These are phyloP conservation scores for Calypte anna DNA, from an alignment of 2,113 vertebrate species.

Conservation along the genomic window DNA sequence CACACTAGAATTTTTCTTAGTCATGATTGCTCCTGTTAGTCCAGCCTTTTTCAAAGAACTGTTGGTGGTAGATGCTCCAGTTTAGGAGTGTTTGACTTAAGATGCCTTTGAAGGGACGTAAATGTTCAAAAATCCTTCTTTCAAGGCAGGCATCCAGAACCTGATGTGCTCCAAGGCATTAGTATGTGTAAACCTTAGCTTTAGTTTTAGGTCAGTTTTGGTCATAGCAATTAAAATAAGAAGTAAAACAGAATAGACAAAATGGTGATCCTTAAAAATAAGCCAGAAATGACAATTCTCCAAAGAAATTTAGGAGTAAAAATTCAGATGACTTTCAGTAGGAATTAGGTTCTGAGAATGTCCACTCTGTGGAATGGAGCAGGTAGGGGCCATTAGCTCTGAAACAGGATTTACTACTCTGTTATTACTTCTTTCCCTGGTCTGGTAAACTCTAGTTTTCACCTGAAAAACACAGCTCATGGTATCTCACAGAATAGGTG, in stretches of 20 bases:
- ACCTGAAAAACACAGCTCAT: not conserved
- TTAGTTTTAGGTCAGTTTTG: not conserved
- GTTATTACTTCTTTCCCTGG: not conserved
- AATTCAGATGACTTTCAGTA: not conserved
- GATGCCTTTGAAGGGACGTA: not conserved
- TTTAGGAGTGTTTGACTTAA: not conserved
- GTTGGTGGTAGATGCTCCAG: not conserved
- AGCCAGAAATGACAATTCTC: not conserved
- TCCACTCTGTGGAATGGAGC: fast-evolving
- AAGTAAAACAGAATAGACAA: not conserved
- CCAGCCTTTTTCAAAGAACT: not conserved
- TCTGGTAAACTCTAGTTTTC: not conserved
- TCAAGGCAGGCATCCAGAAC: not conserved
- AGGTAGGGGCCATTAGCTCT: not conserved
- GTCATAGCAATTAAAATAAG: not conserved
- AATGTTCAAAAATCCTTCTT: not conserved
- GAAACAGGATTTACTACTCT: not conserved
- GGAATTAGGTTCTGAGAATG: not conserved
- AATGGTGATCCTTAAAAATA: not conserved
- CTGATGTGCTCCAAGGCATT: not conserved
- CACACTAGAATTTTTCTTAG: not conserved
- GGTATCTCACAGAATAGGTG: not conserved
- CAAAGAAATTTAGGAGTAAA: not conserved
- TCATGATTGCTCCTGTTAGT: not conserved
- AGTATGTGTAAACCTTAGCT: not conserved